Conservation (phyloP, 2,797 vertebrate species). For the Anabacerthia variegaticeps region DNA sequence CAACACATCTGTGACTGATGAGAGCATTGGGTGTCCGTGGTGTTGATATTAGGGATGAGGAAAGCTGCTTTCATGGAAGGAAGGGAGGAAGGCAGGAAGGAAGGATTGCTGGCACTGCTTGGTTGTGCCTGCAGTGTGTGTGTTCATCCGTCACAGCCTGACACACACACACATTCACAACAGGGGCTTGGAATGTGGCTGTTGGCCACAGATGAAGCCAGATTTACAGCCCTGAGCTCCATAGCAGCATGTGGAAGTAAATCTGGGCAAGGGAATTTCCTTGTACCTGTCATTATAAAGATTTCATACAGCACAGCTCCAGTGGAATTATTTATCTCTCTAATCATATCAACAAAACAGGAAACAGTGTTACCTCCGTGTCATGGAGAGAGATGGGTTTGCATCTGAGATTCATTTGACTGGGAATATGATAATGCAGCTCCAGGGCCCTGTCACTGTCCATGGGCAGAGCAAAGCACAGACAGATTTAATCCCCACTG, state of each 20-base stretch:
- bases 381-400: neutral
- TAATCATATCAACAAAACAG: neutral
- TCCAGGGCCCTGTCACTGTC: rapidly evolving
- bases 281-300: neutral
- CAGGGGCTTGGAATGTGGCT: neutral
- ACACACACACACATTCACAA: neutral
- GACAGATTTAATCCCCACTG: rapidly evolving
- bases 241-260: neutral
- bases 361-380: neutral
- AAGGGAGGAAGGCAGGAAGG: too few relatives aligned
- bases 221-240: neutral
- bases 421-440: neutral
- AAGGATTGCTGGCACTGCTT: neutral
- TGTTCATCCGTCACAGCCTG: neutral
- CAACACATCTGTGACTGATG: rapidly evolving
- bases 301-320: neutral
- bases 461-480: neutral
- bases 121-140: neutral
- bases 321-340: neutral
- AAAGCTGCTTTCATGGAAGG: neutral
- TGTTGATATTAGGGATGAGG: rapidly evolving
- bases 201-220: neutral
- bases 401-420: neutral
- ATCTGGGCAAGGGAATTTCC: slow-evolving; percentile 16
- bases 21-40: rapidly evolving